Base-by-base conservation (phyloP, 1,140 invertebrate genomes). In the Thaumatotibia leucotreta region DNA sequence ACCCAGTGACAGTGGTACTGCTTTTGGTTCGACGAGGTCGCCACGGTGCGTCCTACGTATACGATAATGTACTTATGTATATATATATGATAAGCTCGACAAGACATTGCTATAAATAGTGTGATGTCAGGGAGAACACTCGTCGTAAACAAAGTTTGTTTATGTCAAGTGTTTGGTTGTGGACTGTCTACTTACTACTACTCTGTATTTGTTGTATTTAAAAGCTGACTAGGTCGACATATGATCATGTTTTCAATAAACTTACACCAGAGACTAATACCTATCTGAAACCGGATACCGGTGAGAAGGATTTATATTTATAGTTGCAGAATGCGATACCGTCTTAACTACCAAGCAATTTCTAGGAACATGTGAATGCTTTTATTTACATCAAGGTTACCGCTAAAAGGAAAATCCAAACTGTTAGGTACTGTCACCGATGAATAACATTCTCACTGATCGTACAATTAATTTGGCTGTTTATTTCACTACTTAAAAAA, bases 1-100 rank as follows among this genome's bases (percentile, higher is more conserved):
- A 88, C 87, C 87, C 75, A 89, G 73, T 89, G 87, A 89, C 87
- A 89, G 83, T 89, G 87, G 83, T 83, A 87, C 85, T 89, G 83
- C 84, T 89, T 89, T 89, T 87, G 81, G 82, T 86, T 67, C 76
- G 85, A 50, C 86, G 85, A 88, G 87, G 87, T 83, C 85, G 77
- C 69, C 63, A 77, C 68, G 76, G 80, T 82, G 77, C 78, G 81
- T 87, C 79, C 80, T 86, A 87, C 80, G 77, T 83, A 67, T 79
- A 74, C 68, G 74, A 77, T 82, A 79, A 80, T 72, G 45, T 66
- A 61, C 35, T 50, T 50, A 64, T 64, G 49, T 63, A 63, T 33
- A 63, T 52, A 29, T 67, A 66, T 39, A 62, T 69, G 69, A 68
- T 74, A 74, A 66, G 67, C 67, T 23, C 31, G n/a, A 22, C 23